Conservation (phyloP, 2,888 invertebrate species). For the Drosophila hamatofila region DNA sequence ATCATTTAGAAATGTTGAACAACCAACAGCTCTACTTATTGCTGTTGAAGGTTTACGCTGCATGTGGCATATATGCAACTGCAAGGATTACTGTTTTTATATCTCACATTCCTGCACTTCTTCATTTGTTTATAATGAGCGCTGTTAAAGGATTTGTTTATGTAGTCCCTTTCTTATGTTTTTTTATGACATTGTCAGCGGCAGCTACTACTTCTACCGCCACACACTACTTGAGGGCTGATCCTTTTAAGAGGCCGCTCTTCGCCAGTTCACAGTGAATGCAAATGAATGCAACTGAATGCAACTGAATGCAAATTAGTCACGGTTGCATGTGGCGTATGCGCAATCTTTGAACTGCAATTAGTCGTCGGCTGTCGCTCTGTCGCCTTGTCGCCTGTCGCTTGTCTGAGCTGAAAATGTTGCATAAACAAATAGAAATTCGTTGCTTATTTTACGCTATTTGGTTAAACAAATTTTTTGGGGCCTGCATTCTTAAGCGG, state of each 20-base stretch:
- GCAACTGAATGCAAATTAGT: conserved; percentile 61
- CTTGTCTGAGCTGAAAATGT: conserved; percentile 18
- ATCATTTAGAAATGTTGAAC: neutral
- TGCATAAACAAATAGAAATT: conserved; percentile 42
- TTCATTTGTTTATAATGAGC: conserved; percentile 61
- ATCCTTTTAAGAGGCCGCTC: conserved; percentile 63
- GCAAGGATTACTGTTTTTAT: neutral
- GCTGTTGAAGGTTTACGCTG: conserved; percentile 44
- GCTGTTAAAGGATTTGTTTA: conserved; percentile 63
- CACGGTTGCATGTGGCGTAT: conserved; percentile 65
- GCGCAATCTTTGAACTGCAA: conserved; percentile 70
- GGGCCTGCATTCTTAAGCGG: conserved; percentile 72
- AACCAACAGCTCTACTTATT: neutral
- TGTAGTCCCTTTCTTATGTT: conserved; percentile 55
- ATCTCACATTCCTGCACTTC: conserved; percentile 28
- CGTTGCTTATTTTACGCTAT: conserved; percentile 42
- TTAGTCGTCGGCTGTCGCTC: conserved; percentile 41
- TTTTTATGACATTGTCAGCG: conserved; percentile 28
- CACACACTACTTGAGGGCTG: conserved; percentile 49
- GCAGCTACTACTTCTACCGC: conserved; percentile 24
- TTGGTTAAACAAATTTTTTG: conserved; percentile 69
- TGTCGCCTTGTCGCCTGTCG: conserved; percentile 11
- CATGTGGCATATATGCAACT: conserved; percentile 54
- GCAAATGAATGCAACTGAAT: conserved; percentile 56
- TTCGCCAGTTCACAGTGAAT: conserved; percentile 14